Evolutionary conservation across 2,113 vertebrate species (phyloP).

Genomic region (Puntigrus tetrazona): DNA sequence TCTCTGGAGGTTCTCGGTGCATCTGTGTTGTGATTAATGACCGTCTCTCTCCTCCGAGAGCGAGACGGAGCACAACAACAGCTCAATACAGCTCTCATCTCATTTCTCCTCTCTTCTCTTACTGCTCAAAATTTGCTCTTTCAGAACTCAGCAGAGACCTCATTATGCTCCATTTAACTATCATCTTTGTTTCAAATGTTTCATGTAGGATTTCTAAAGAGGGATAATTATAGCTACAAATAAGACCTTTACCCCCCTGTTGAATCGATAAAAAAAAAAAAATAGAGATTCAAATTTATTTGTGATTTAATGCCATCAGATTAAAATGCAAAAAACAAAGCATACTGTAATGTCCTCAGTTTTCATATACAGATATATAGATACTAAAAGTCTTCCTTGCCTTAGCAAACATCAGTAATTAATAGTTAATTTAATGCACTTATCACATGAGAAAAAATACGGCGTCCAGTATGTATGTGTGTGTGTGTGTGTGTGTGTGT

Average conservation of each 20-base stretch:
- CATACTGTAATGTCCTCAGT: background rate
- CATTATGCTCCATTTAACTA: background rate
- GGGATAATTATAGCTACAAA: background rate
- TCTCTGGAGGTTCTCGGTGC: constrained; percentile 37
- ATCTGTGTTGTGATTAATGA: constrained; percentile 41
- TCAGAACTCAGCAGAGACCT: background rate
- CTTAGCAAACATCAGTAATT: background rate
- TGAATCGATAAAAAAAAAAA: background rate
- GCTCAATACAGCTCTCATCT: constrained; percentile 52
- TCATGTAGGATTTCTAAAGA: background rate
- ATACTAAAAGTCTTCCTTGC: background rate
- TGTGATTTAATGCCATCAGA: background rate
- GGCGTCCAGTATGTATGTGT: constrained; percentile 22
- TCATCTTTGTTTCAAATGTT: background rate
- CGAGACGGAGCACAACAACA: constrained; percentile 24
- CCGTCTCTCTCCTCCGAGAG: constrained; percentile 6
- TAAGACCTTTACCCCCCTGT: background rate
- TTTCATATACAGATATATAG: background rate
- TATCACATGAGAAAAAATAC: background rate
- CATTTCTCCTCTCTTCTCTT: constrained; percentile 33
- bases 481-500: constrained; percentile 34
- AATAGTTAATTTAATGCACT: background rate
- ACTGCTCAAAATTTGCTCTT: background rate
- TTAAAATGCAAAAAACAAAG: background rate
- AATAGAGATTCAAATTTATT: background rate